Evolutionary conservation across 2,888 invertebrate genomes (phyloP).

Genomic region (Pandemis corylana): DNA sequence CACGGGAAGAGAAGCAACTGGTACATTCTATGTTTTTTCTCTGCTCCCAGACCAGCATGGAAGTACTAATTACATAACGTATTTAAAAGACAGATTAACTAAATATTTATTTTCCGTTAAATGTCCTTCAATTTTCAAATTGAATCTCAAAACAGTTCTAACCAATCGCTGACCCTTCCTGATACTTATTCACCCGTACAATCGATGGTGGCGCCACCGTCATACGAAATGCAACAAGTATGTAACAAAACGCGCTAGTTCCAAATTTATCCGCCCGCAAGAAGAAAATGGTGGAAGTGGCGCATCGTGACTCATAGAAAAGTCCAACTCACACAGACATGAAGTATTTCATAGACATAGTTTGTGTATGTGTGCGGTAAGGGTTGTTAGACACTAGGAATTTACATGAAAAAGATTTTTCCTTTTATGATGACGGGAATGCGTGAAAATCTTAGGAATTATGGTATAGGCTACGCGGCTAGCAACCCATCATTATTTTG

Average conservation of each 20-base stretch:
- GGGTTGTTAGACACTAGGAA: not conserved
- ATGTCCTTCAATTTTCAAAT: not conserved
- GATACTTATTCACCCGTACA: slow-evolving; percentile 4
- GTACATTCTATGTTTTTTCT: too few relatives aligned
- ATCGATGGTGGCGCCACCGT: slow-evolving; percentile 13
- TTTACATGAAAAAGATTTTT: too few relatives aligned
- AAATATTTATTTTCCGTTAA: not conserved
- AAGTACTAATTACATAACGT: too few relatives aligned
- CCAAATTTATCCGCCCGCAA: slow-evolving; percentile 40
- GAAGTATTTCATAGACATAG: not conserved
- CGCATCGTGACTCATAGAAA: slow-evolving; percentile 76
- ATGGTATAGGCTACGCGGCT: too few relatives aligned
- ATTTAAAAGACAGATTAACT: too few relatives aligned
- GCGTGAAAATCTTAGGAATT: too few relatives aligned
- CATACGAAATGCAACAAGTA: slow-evolving; percentile 31
- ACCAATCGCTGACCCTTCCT: slow-evolving; percentile 11
- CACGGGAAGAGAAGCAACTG: too few relatives aligned
- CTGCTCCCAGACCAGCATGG: too few relatives aligned
- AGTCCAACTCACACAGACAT: slow-evolving; percentile 63
- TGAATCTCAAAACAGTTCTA: not conserved
- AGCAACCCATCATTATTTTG: too few relatives aligned
- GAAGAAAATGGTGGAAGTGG: slow-evolving; percentile 52
- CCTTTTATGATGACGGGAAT: too few relatives aligned
- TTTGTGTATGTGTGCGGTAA: slow-evolving; percentile 16
- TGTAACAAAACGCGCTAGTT: slow-evolving; percentile 9